Conservation (phyloP, 2,113 vertebrate species). For the Cranoglanis bouderius region DNA sequence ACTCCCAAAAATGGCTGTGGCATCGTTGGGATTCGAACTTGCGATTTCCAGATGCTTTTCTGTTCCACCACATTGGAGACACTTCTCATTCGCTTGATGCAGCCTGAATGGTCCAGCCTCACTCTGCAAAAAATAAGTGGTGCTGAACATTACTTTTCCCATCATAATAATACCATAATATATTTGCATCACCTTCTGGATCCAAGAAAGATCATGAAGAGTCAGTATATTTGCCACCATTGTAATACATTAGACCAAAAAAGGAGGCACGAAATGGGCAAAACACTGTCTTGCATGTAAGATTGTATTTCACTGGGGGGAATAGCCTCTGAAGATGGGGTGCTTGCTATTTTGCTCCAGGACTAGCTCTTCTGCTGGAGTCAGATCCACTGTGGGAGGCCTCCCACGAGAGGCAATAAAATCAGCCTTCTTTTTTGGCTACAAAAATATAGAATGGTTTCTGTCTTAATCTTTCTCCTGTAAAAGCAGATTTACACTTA, state of each 20-base stretch:
- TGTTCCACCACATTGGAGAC: background rate
- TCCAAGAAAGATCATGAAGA: background rate
- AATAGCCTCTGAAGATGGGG: background rate
- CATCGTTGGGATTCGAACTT: background rate
- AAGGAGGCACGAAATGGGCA: background rate
- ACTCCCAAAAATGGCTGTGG: background rate
- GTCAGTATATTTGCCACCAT: background rate
- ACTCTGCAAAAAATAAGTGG: background rate
- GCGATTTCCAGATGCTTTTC: background rate
- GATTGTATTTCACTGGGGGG: background rate
- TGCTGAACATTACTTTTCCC: background rate
- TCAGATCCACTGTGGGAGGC: background rate
- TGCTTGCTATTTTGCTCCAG: background rate
- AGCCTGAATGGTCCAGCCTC: background rate
- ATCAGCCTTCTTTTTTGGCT: background rate
- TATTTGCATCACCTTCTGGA: background rate
- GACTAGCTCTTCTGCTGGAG: background rate
- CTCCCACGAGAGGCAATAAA: background rate
- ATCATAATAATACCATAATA: background rate
- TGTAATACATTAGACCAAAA: background rate
- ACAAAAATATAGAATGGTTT: background rate
- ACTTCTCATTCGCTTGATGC: background rate
- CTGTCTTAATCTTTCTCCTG: background rate
- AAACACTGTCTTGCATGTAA: background rate
- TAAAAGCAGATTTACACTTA: background rate